Evolutionary conservation across 1,140 invertebrate genomes (phyloP).

Genomic region (Stenopsyche tienmushanensis): DNA sequence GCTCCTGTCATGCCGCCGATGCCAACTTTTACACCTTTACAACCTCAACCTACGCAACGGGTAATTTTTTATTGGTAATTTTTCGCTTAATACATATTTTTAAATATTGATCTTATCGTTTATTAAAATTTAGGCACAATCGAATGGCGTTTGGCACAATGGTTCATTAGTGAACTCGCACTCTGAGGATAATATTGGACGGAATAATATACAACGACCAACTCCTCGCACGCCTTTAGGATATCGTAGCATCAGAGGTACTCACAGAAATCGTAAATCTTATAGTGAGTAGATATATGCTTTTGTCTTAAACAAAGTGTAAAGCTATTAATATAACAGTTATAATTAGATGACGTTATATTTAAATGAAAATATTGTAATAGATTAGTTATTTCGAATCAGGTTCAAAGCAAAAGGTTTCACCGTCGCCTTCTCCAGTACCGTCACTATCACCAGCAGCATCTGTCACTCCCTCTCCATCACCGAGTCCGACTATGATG

Average conservation of each 20-base stretch:
- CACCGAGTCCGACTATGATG: constrained; percentile 32
- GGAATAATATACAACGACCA: constrained; percentile 13
- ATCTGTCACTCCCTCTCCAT: constrained; percentile 27
- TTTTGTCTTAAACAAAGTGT: not conserved
- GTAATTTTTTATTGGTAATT: too few relatives aligned
- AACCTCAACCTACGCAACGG: not conserved
- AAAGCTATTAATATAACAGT: too few relatives aligned
- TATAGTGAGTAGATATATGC: constrained; percentile 7
- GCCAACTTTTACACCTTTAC: constrained; percentile 29
- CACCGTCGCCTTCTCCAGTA: constrained; percentile 28
- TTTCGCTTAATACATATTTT: too few relatives aligned
- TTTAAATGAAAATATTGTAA: too few relatives aligned
- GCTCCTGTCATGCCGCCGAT: constrained; percentile 20
- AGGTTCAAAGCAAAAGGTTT: constrained; percentile 19
- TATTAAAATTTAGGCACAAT: too few relatives aligned
- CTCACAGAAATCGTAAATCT: constrained; percentile 22
- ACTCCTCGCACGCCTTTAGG: constrained; percentile 28
- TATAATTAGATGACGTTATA: too few relatives aligned
- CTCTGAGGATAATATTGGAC: constrained; percentile 31
- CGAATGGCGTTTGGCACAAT: constrained; percentile 23
- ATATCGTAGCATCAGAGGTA: constrained; percentile 36
- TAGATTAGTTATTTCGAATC: constrained; percentile 8
- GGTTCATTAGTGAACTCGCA: constrained; percentile 6
- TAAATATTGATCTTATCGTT: too few relatives aligned
- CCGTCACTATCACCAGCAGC: constrained; percentile 15